Conservation (phyloP, 1,140 invertebrate species). For the Megalonaias nervosa region DNA sequence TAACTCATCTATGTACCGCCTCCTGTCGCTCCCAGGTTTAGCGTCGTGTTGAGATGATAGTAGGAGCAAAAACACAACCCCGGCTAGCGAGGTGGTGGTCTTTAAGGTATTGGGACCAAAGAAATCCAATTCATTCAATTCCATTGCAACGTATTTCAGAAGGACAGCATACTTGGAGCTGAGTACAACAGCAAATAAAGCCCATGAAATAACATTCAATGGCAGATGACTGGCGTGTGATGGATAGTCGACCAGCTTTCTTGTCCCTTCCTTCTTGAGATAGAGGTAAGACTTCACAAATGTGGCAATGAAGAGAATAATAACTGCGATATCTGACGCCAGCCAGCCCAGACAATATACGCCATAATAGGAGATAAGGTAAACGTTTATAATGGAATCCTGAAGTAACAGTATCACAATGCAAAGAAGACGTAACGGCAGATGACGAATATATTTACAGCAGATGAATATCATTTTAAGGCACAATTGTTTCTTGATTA, state of each 20-base stretch:
- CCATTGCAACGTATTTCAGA: conserved; percentile 69
- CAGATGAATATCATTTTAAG: no score
- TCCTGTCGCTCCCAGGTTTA: conserved; percentile 68
- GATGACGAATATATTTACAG: conserved; percentile 26
- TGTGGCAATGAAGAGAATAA: conserved; percentile 23
- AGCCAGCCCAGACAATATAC: conserved; percentile 28
- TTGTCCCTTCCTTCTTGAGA: conserved; percentile 11
- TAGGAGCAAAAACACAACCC: conserved; percentile 75
- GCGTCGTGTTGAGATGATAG: conserved; percentile 75
- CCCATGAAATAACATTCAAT: conserved; percentile 74
- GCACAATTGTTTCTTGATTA: no score
- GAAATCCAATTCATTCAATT: conserved; percentile 60
- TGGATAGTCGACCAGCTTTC: conserved; percentile 3
- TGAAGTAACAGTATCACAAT: conserved; percentile 36
- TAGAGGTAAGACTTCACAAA: conserved; percentile 23
- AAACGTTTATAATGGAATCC: conserved; percentile 37
- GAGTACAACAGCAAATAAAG: conserved; percentile 73
- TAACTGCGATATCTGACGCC: conserved; percentile 33
- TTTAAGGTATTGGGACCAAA: conserved; percentile 75
- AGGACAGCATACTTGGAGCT: conserved; percentile 73
- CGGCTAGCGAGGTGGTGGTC: conserved; percentile 72
- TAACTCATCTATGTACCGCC: conserved; percentile 71
- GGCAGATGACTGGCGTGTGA: conserved; percentile 57
- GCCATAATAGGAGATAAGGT: conserved; percentile 37
- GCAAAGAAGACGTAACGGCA: conserved; percentile 39